Evolutionary conservation across 2,113 vertebrate species (phyloP).

Genomic region (Grallaria varia): DNA sequence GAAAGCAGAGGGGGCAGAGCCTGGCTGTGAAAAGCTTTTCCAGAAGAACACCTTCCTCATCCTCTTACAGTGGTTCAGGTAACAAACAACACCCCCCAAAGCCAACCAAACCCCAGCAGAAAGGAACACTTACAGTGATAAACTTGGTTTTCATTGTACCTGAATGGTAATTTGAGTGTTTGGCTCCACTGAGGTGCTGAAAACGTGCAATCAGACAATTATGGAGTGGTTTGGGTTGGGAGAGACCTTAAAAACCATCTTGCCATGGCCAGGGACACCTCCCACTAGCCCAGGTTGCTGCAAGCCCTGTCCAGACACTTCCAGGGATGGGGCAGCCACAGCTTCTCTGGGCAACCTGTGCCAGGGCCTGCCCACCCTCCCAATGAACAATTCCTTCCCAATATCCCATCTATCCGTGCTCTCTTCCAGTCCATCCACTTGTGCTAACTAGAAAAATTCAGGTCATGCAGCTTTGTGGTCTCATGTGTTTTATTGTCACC

Average conservation of each 20-base stretch:
- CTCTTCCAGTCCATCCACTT: neutral
- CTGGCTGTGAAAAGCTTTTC: conserved; percentile 98
- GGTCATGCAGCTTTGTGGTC: neutral
- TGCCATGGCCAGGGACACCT: neutral
- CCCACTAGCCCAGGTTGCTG: neutral
- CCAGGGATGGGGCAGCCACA: neutral
- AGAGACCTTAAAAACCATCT: neutral
- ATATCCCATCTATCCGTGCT: neutral
- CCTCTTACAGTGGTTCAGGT: conserved; percentile 79
- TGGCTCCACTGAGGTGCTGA: neutral
- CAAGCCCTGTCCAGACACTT: too few relatives aligned
- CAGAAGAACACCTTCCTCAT: conserved; percentile 84
- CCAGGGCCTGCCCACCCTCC: rapidly evolving
- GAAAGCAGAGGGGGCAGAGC: conserved; percentile 96
- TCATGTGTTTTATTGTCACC: neutral
- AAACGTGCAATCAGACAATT: neutral
- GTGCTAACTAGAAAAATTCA: neutral
- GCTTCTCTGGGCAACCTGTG: neutral
- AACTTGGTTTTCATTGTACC: neutral
- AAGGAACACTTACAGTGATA: rapidly evolving
- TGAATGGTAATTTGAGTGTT: neutral
- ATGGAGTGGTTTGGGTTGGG: neutral
- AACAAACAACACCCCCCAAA: neutral
- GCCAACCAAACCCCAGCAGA: neutral
- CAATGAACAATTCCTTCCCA: neutral